Base-by-base conservation (phyloP, 1,140 invertebrate species). In the Drosophila takahashii region DNA sequence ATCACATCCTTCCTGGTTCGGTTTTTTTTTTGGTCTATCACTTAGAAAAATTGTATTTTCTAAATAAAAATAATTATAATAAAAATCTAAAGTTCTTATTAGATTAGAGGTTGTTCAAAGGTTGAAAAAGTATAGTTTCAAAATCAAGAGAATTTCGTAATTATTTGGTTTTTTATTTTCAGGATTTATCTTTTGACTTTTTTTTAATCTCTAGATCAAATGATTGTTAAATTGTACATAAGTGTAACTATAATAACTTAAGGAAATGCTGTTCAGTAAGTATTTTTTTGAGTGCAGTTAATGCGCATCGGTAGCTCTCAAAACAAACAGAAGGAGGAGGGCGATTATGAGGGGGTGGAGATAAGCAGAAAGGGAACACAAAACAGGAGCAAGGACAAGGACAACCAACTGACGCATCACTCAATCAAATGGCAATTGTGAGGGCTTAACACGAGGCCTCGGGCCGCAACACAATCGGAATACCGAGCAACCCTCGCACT, bases 341-440 rank as follows among this genome's bases (percentile, higher is more conserved):
- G 36, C 7, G 45, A 59, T 67, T 65, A 67, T 52, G 64, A 67
- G 64, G 64, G 59, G 64, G 44, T n/a, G 44, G 58, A 44, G 16
- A n/a, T 32, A 64, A 27, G 64, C 59, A 45, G 56, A 13, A 15
- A 9, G 41, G 60, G 41, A 54, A 44, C 39, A 27, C 45, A 27
- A 10, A 53, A 15, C 52, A 39, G 54, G 57, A 4, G 45, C 64
- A 64, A 61, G 57, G 47, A 67, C 47, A 57, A 34, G 37, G 56
- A 67, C 69, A 72, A 73, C 51, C 71, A 75, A 75, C 72, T 75
- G 72, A 75, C 80, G 84, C 84, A 89, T 89, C 85, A 90, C 75
- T 90, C 86, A 90, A 90, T 90, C 86, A 90, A 90, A 90, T 53
- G 78, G 78, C 86, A 90, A 90, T 90, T 90, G 81, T 66, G 48